phyloP scores from a whole-genome alignment of 2,113 vertebrate species.

The Suncus etruscus region DNA sequence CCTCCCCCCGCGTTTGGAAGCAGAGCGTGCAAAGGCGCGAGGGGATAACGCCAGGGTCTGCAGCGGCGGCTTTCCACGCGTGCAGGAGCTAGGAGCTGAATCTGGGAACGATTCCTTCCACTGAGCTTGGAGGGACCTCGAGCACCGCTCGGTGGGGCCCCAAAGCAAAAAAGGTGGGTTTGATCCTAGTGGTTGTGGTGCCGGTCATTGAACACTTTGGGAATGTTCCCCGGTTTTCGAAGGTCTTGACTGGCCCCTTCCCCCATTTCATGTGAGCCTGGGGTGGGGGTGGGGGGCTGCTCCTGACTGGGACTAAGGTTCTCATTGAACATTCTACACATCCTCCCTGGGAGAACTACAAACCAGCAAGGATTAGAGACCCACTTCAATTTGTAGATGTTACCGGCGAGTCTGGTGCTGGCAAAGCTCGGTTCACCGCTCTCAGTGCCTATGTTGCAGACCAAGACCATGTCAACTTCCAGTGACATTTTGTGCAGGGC shows the following conservation, averaged over 20 bases:
- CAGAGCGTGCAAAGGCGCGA: no score
- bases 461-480: constrained; percentile 48
- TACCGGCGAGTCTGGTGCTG: constrained; percentile 48
- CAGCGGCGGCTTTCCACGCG: no score
- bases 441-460: not conserved
- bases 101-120: no score
- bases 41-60: no score
- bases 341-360: not conserved
- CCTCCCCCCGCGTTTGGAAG: no score
- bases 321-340: constrained; percentile 64
- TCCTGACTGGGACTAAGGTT: constrained; percentile 21
- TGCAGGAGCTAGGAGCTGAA: no score
- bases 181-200: not conserved
- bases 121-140: not conserved
- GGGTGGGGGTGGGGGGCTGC: constrained; percentile 62
- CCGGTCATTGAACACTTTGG: not conserved
- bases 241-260: constrained; percentile 7
- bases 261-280: constrained; percentile 10
- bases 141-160: not conserved
- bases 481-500: constrained; percentile 11
- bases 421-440: not conserved
- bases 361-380: constrained; percentile 48
- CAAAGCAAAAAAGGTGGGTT: not conserved
- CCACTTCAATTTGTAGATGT: constrained; percentile 41
- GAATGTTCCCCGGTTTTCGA: not conserved